These are phyloP conservation scores for Galerucella pusilla DNA, from an alignment of 2,888 invertebrate species.

Conservation along the genomic window DNA sequence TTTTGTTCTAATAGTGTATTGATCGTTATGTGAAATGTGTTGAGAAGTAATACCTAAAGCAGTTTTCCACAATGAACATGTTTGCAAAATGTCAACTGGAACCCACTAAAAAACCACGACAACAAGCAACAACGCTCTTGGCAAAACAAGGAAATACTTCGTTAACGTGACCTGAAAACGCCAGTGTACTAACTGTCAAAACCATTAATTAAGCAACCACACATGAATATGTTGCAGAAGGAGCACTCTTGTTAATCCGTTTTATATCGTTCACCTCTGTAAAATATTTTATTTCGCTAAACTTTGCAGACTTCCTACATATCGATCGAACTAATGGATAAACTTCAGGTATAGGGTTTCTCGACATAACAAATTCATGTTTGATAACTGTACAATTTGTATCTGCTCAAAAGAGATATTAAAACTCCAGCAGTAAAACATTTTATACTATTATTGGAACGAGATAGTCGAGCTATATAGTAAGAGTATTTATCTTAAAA, in stretches of 20 bases:
- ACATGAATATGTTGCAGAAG: background rate
- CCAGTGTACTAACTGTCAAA: background rate
- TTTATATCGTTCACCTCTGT: background rate
- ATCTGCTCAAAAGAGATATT: background rate
- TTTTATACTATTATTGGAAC: background rate
- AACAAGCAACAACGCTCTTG: too few relatives aligned
- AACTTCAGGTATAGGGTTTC: background rate
- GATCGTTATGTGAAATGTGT: too few relatives aligned
- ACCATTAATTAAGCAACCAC: background rate
- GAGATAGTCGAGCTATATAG: too few relatives aligned
- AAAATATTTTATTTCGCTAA: slow-evolving; percentile 7
- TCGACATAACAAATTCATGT: background rate
- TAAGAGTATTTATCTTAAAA: too few relatives aligned
- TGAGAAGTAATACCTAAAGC: too few relatives aligned
- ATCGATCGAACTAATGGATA: background rate
- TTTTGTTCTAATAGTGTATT: background rate
- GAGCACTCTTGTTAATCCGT: background rate
- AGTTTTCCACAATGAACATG: too few relatives aligned
- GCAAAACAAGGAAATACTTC: too few relatives aligned
- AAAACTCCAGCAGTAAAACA: background rate
- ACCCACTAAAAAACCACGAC: too few relatives aligned
- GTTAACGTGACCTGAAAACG: background rate
- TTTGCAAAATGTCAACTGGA: too few relatives aligned
- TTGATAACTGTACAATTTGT: slow-evolving; percentile 1
- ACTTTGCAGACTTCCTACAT: background rate